Evolutionary conservation across 2,113 vertebrate species (phyloP).

Genomic region (Pterocles burchelli): DNA sequence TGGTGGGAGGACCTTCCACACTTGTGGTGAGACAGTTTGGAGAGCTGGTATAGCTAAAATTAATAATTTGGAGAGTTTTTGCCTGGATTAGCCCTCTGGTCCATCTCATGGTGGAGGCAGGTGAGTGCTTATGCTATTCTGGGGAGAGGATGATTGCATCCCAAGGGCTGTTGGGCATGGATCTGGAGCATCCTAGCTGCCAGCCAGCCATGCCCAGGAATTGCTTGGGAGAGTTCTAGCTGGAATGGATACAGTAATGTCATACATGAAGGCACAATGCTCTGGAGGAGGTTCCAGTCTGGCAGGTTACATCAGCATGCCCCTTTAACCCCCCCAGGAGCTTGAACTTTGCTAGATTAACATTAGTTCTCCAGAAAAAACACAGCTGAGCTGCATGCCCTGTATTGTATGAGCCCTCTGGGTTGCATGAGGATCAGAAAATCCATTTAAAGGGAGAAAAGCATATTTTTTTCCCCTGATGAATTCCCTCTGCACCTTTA

Average conservation of each 20-base stretch:
- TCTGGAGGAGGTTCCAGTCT: neutral
- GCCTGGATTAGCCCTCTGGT: neutral
- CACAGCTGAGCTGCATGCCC: neutral
- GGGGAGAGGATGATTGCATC: neutral
- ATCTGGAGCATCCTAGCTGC: neutral
- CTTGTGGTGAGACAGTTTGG: neutral
- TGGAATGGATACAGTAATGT: neutral
- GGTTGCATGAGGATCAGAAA: neutral
- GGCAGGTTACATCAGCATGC: neutral
- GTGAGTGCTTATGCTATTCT: neutral
- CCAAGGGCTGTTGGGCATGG: neutral
- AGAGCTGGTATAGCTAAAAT: neutral
- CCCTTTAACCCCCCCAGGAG: neutral
- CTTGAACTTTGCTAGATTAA: neutral
- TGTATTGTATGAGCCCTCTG: neutral
- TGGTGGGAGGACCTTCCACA: accelerated
- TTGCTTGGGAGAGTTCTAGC: neutral
- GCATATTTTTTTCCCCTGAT: neutral
- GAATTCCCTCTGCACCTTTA: neutral
- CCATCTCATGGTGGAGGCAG: neutral
- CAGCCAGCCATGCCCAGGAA: neutral
- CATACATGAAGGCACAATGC: neutral
- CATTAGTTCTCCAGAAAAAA: neutral
- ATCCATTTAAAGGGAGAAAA: neutral
- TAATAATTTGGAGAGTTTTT: neutral